A percentile compares a stretch with the other conserved stretches of the same genome.
phyloP scores from a whole-genome alignment of 2,113 vertebrate species.

The Centropus bengalensis region DNA sequence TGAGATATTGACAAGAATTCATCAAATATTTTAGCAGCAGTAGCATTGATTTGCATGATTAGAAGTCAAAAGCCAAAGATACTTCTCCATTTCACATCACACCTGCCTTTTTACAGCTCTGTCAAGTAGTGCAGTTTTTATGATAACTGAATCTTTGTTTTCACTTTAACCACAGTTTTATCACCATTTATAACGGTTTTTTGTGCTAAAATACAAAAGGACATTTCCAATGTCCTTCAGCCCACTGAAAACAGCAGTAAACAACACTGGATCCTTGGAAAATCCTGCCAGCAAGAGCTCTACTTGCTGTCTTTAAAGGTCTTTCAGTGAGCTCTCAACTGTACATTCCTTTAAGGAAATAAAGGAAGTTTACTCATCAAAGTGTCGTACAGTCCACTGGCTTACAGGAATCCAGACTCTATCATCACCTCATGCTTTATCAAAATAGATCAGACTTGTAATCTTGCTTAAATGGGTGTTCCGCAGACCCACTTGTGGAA shows the following conservation, averaged over 20 bases:
- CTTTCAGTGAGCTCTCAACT: neutral
- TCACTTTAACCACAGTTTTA: neutral
- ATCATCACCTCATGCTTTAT: neutral
- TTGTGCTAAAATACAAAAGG: neutral
- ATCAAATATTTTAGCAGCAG: neutral
- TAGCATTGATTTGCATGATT: neutral
- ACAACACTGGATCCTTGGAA: neutral
- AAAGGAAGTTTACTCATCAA: neutral
- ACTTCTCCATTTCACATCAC: neutral
- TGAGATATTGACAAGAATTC: neutral
- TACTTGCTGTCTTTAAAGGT: neutral
- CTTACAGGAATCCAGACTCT: neutral
- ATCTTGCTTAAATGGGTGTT: neutral
- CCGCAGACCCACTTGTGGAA: neutral
- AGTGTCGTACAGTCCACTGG: neutral
- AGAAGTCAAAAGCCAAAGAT: neutral
- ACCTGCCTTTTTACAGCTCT: neutral
- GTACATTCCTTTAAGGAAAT: neutral
- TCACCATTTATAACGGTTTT: neutral
- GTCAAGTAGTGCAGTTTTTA: neutral
- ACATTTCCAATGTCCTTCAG: neutral
- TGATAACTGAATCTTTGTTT: neutral
- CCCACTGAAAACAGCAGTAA: neutral
- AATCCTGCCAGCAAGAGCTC: neutral
- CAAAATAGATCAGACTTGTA: neutral